phyloP scores from a whole-genome alignment of 2,113 vertebrate species.

The Pycnonotus jocosus region DNA sequence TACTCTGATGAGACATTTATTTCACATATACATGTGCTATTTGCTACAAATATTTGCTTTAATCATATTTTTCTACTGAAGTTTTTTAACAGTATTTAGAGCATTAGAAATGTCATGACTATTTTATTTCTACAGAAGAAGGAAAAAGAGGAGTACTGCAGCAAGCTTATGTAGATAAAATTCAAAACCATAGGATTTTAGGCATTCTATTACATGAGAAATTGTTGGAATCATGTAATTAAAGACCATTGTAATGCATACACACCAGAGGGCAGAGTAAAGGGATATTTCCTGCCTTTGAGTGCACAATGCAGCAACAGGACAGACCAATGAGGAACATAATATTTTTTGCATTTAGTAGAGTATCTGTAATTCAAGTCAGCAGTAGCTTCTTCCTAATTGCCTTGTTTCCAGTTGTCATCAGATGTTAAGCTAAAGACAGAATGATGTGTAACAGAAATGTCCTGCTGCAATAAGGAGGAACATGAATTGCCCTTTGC shows the following conservation, averaged over 20 bases:
- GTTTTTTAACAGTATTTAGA: not conserved
- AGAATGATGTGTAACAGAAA: not conserved
- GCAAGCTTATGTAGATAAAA: not conserved
- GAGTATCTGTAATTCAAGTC: constrained; percentile 29
- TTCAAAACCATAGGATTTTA: not conserved
- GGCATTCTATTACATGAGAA: not conserved
- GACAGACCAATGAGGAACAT: not conserved
- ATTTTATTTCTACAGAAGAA: not conserved
- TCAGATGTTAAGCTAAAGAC: constrained; percentile 32
- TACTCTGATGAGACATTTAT: not conserved
- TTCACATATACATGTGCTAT: not conserved
- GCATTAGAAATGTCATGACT: not conserved
- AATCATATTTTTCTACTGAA: not conserved
- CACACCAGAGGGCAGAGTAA: not conserved
- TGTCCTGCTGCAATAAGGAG: not conserved
- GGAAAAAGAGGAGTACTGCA: not conserved
- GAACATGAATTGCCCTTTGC: not conserved
- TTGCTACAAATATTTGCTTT: not conserved
- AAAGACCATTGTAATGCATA: not conserved
- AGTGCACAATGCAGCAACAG: not conserved
- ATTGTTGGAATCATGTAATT: not conserved
- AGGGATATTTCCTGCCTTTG: not conserved
- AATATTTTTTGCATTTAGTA: not conserved
- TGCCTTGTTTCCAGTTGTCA: constrained; percentile 42
- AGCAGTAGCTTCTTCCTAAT: not conserved